These are phyloP conservation scores for Bruchidius siliquastri DNA, from an alignment of 2,888 invertebrate species.

Conservation along the genomic window DNA sequence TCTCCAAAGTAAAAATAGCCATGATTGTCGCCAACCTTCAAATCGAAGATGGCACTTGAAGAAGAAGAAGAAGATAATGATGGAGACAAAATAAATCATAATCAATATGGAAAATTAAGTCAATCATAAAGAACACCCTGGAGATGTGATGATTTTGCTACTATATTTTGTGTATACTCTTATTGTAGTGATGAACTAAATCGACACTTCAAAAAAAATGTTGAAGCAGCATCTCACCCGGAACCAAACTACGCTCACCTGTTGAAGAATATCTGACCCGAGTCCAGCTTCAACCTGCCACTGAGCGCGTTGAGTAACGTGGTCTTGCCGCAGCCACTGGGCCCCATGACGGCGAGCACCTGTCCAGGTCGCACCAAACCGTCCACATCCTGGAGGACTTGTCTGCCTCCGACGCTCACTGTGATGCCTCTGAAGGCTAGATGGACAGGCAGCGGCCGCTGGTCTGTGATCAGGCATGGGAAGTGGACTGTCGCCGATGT, in stretches of 20 bases:
- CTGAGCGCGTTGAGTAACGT: slow-evolving; percentile 72
- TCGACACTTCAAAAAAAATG: not conserved
- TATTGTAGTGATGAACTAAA: not conserved
- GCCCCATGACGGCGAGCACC: slow-evolving; percentile 77
- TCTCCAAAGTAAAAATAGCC: too few species aligned
- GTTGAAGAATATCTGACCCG: slow-evolving; percentile 53
- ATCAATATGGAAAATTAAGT: too few species aligned
- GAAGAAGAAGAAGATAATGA: too few species aligned
- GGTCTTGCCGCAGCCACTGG: slow-evolving; percentile 75
- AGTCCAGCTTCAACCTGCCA: slow-evolving; percentile 62
- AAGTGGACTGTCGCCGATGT: slow-evolving; percentile 56
- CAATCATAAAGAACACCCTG: too few species aligned
- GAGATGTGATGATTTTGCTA: too few species aligned
- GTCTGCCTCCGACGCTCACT: slow-evolving; percentile 51
- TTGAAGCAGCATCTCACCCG: not conserved
- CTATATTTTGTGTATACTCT: too few species aligned
- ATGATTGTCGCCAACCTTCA: too few species aligned
- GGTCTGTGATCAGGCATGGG: slow-evolving; percentile 54
- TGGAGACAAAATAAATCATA: too few species aligned
- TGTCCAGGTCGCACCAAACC: slow-evolving; percentile 73
- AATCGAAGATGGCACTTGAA: too few species aligned
- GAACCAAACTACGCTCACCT: slow-evolving; percentile 10
- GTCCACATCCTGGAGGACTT: slow-evolving; percentile 65
- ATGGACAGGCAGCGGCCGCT: slow-evolving; percentile 58
- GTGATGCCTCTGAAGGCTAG: slow-evolving; percentile 62